Base-by-base conservation (phyloP, 2,797 vertebrate species). In the Eulemur rubriventer region DNA sequence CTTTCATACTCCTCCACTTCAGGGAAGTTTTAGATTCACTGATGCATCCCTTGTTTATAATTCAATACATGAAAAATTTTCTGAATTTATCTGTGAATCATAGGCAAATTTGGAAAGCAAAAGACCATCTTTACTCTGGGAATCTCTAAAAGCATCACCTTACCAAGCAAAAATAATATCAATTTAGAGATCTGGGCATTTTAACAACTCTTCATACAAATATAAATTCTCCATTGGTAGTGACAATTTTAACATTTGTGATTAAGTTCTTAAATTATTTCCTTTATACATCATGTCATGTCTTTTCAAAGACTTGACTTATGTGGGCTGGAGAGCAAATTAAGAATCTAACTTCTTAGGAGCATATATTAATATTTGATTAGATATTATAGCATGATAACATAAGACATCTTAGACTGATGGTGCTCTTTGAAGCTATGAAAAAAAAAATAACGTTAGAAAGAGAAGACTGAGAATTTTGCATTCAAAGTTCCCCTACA, bases 31-130 rank as follows among this genome's bases (percentile, higher is more conserved):
- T 78, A 85, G 20, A 82, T 81, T 69, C 90, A 80, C 3, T 26
- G 38, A 63, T 52, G 10, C 16, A 61, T 70, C 16, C 70, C 28
- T 87, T 92, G 33, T 86, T 86, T 65, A 78, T 50, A 69, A 8
- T 17, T 83, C 9, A 57, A 46, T 35, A 89, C n/a, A 76, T 89
- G 24, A 14, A 83, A 83, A 92, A 57, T 3, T 35, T 92, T 82
- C 48, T 84, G 20, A 88, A 88, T 88, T 92, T 83, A 82, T 46
- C 69, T 91, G 11, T 88, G 46, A 91, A 52, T 89, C 35, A 91
- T 55, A 85, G 13, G 16, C 46, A 96, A 35, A 87, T 73, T 61
- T 96, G 16, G 35, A 93, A 95, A n/a, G 24, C 28, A 92, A 91
- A 84, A 93, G 28, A 69, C 6, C 6, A 67, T 61, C 26, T 81